phyloP scores from a whole-genome alignment of 1,140 invertebrate genomes.

The Drosophila serrata region DNA sequence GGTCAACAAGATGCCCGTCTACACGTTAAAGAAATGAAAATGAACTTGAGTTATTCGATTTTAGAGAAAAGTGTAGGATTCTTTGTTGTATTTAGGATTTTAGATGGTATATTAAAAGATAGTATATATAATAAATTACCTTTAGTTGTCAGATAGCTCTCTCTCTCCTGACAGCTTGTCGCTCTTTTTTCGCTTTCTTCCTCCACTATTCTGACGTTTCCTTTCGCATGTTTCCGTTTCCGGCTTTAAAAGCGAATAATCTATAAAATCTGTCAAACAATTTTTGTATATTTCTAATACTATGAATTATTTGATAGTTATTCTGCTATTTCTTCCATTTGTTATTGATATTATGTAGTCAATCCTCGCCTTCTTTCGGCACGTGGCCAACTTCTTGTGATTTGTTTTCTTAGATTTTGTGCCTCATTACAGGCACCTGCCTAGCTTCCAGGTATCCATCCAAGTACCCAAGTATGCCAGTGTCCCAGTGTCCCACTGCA shows the following conservation, averaged over 20 bases:
- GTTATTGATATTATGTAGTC: neutral
- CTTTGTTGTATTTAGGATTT: neutral
- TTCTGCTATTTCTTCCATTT: too few species aligned
- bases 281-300: neutral
- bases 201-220: too few species aligned
- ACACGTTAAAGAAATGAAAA: neutral
- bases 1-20: neutral
- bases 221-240: too few species aligned
- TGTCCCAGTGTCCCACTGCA: conserved; percentile 10
- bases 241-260: neutral
- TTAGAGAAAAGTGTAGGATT: too few species aligned
- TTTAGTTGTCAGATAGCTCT: too few species aligned
- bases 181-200: too few species aligned
- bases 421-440: conserved; percentile 54
- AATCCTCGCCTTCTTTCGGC: neutral
- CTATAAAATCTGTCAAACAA: neutral
- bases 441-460: neutral
- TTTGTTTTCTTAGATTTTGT: conserved; percentile 51
- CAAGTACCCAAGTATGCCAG: neutral
- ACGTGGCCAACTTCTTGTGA: conserved; percentile 33
- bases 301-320: too few species aligned
- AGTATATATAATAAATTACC: too few species aligned
- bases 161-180: too few species aligned
- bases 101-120: neutral
- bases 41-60: too few species aligned